Base-by-base conservation (phyloP, 2,888 invertebrate species). In the Mesochorus sp. region DNA sequence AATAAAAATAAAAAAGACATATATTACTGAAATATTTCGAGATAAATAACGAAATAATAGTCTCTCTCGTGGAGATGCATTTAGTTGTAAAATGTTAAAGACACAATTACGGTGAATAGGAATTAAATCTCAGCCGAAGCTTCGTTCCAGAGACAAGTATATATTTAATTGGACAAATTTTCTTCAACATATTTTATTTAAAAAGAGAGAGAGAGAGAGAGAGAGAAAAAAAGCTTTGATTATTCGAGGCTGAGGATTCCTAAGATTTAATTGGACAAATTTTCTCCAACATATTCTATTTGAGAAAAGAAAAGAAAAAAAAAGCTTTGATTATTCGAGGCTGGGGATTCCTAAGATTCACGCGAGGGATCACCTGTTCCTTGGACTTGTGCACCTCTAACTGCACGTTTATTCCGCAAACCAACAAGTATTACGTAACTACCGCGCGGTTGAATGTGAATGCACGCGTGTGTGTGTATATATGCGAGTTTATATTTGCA, bases 21-120 rank as follows among this genome's bases (percentile, higher is more conserved):
- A 19, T 39, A 34, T 34, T 6, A 6, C 59, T 14, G 34, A 34
- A 47, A 42, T 3, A 12, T 10, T 42, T 6, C 24, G 19, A 6
- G 17, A 42, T 17, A 26, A 62, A 64, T 70, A 51, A 34, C 74
- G 73, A 64, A 59, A 70, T n/a, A n/a, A n/a, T n/a, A n/a, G n/a
- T n/a, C n/a, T n/a, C n/a, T n/a, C n/a, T n/a, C n/a, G n/a, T n/a
- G n/a, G n/a, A n/a, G n/a, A n/a, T n/a, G n/a, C n/a, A n/a, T n/a
- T n/a, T n/a, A n/a, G n/a, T n/a, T n/a, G n/a, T n/a, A n/a, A n/a
- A 53, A 21, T 1, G 53, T 14, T 12, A 24, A 12, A 51, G 12
- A 57, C 28, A 55, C 14, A 49, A 49, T 39, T 12, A 21, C 14
- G 17, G 17, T 28, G 14, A 37, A 19, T 12, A 19, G 49, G 19